Conservation (phyloP, 2,113 vertebrate genomes). For the human (Homo sapiens) region DNA sequence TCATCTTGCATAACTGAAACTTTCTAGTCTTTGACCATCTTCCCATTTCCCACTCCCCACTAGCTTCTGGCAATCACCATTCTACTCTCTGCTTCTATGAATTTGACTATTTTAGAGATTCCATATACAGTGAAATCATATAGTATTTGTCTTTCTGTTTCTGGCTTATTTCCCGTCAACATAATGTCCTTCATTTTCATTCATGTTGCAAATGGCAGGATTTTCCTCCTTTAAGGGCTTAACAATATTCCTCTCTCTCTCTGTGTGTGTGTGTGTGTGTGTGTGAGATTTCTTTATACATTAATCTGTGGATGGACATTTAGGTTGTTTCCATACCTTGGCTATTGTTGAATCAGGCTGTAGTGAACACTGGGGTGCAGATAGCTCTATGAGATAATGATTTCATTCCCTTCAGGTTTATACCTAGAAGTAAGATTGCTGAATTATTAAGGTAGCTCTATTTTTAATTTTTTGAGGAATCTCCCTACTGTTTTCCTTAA, state of each 20-base stretch:
- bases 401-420: neutral
- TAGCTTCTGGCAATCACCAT: neutral
- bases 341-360: neutral
- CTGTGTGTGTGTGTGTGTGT: neutral
- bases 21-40: neutral
- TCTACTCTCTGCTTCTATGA: neutral
- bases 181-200: neutral
- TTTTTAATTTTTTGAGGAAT: neutral
- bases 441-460: neutral
- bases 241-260: neutral
- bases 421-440: neutral
- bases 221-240: neutral
- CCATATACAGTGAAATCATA: neutral
- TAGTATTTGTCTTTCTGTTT: neutral
- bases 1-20: neutral
- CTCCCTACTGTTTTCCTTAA: neutral
- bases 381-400: neutral
- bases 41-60: neutral
- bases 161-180: neutral
- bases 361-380: neutral
- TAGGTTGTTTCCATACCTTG: neutral
- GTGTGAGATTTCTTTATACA: neutral
- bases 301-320: neutral
- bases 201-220: neutral
- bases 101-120: neutral